phyloP scores from a whole-genome alignment of 2,113 vertebrate species.

The Steatornis caripensis region DNA sequence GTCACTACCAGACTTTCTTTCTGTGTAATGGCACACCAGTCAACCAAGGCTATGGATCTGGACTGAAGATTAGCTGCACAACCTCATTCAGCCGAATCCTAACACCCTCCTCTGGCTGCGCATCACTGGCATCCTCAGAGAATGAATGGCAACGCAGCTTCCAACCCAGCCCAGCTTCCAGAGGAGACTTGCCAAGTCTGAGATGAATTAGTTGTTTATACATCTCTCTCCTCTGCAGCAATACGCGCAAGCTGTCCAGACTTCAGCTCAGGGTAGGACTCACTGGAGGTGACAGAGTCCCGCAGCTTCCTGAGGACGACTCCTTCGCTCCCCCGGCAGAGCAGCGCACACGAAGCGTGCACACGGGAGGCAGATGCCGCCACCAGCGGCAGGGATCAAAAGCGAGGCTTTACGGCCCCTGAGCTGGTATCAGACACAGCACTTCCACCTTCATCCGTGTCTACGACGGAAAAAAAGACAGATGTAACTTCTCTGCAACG shows the following conservation, averaged over 20 bases:
- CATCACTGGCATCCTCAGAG: neutral
- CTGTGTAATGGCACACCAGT: neutral
- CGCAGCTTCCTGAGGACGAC: neutral
- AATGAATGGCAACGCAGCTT: neutral
- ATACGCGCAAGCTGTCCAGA: neutral
- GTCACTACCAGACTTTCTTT: neutral
- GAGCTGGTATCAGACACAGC: neutral
- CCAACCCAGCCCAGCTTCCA: neutral
- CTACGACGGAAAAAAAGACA: neutral
- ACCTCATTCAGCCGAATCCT: neutral
- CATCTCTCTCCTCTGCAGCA: neutral
- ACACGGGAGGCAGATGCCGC: neutral
- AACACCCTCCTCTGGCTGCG: neutral
- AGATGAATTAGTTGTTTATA: neutral
- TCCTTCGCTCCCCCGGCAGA: neutral
- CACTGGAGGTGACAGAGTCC: neutral
- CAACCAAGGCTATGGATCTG: neutral
- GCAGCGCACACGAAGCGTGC: neutral
- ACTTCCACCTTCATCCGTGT: neutral
- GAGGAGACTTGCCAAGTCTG: neutral
- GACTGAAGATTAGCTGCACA: neutral
- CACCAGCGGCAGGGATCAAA: neutral
- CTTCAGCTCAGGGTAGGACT: neutral
- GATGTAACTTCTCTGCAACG: neutral
- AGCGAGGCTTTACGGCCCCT: neutral